phyloP scores from a whole-genome alignment of 2,888 invertebrate genomes.

The Erebia palarica region DNA sequence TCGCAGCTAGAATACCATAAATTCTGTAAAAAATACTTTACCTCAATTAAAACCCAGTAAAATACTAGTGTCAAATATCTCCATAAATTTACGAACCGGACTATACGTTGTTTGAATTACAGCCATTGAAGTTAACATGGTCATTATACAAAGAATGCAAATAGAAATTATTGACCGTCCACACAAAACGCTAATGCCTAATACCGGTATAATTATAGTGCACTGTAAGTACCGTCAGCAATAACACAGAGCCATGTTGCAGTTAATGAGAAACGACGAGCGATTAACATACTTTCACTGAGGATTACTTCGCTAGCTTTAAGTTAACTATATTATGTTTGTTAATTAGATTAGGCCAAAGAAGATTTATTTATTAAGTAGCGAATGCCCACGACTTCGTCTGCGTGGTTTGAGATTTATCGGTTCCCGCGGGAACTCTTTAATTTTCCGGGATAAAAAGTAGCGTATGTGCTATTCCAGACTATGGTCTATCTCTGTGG shows the following conservation, averaged over 20 bases:
- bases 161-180: constrained; percentile 22
- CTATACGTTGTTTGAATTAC: background rate
- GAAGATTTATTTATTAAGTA: too few relatives aligned
- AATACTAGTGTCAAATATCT: too few relatives aligned
- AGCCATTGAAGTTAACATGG: background rate
- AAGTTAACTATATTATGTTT: background rate
- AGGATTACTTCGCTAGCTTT: constrained; percentile 9
- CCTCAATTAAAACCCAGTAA: too few relatives aligned
- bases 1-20: too few relatives aligned
- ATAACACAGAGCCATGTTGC: constrained; percentile 1
- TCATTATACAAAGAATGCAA: constrained; percentile 28
- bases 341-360: background rate
- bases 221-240: background rate
- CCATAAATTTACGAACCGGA: background rate
- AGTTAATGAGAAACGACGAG: constrained; percentile 26
- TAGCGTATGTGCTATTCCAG: too few relatives aligned
- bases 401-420: too few relatives aligned
- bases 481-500: too few relatives aligned
- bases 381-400: too few relatives aligned
- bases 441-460: too few relatives aligned
- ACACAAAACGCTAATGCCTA: background rate
- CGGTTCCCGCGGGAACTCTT: too few relatives aligned
- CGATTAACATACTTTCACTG: constrained; percentile 29
- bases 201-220: too few relatives aligned
- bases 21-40: too few relatives aligned